These are phyloP conservation scores for Enteromius viviparus DNA, from an alignment of 2,797 vertebrate species.

Conservation along the genomic window DNA sequence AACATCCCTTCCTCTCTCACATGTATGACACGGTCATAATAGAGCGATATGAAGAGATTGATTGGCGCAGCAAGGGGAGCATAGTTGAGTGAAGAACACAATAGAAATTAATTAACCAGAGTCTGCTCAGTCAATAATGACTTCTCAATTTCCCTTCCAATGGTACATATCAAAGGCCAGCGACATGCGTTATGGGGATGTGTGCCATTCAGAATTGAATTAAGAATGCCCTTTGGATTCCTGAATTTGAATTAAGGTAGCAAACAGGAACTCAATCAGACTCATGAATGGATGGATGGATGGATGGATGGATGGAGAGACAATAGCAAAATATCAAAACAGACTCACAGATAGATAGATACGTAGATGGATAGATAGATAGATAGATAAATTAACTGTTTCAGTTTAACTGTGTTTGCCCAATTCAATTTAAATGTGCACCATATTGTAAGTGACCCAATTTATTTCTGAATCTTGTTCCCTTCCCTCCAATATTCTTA, in stretches of 20 bases:
- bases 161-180: slow-evolving; percentile 38
- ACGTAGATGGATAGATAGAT: not conserved
- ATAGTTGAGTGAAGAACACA: slow-evolving; percentile 46
- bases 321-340: not conserved
- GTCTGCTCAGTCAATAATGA: slow-evolving; percentile 74
- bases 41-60: slow-evolving; percentile 54
- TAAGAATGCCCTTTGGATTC: slow-evolving; percentile 3
- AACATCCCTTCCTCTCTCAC: slow-evolving; percentile 29
- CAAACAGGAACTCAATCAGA: not conserved
- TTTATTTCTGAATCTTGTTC: not conserved
- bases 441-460: not conserved
- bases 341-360: no score
- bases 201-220: not conserved
- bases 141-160: slow-evolving; percentile 74
- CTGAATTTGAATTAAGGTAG: not conserved
- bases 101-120: slow-evolving; percentile 71
- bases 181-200: not conserved
- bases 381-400: no score
- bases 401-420: no score
- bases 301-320: not conserved
- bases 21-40: slow-evolving; percentile 20
- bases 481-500: slow-evolving; percentile 12
- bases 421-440: not conserved
- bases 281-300: not conserved
- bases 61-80: slow-evolving; percentile 55